Evolutionary conservation across 2,797 vertebrate genomes (phyloP).

Genomic region (Rousettus madagascariensis): DNA sequence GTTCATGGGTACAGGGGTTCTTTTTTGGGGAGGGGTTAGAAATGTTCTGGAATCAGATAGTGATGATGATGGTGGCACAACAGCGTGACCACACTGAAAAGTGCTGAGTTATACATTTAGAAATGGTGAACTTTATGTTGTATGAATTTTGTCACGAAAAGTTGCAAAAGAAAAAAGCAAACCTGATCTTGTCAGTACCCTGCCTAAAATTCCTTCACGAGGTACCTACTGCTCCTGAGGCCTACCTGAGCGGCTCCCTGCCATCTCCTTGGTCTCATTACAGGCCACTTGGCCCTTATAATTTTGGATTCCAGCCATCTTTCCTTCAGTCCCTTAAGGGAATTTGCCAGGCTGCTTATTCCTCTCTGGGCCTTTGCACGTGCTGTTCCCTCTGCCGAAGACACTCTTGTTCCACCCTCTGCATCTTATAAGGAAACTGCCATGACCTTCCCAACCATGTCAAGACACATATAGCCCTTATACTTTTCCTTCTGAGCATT

Average conservation of each 20-base stretch:
- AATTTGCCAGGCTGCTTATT: not conserved
- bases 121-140: not conserved
- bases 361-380: too few species aligned
- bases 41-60: not conserved
- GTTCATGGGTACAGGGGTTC: not conserved
- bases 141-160: not conserved
- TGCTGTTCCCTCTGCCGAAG: not conserved
- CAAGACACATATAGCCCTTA: not conserved
- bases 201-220: too few species aligned
- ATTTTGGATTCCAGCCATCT: not conserved
- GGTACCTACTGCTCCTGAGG: not conserved
- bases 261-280: not conserved
- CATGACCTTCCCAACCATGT: not conserved
- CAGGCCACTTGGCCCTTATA: not conserved
- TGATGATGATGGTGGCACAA: not conserved
- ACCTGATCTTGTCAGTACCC: not conserved
- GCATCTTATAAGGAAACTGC: not conserved
- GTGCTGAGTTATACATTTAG: not conserved
- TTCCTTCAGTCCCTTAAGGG: not conserved
- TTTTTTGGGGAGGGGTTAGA: not conserved
- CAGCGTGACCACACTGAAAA: not conserved
- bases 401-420: not conserved
- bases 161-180: not conserved
- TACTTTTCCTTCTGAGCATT: not conserved
- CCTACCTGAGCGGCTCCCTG: too few species aligned